A percentile compares a stretch with the other conserved stretches of the same genome.
Evolutionary conservation across 2,113 vertebrate species (phyloP).

Genomic region (Martes martes): DNA sequence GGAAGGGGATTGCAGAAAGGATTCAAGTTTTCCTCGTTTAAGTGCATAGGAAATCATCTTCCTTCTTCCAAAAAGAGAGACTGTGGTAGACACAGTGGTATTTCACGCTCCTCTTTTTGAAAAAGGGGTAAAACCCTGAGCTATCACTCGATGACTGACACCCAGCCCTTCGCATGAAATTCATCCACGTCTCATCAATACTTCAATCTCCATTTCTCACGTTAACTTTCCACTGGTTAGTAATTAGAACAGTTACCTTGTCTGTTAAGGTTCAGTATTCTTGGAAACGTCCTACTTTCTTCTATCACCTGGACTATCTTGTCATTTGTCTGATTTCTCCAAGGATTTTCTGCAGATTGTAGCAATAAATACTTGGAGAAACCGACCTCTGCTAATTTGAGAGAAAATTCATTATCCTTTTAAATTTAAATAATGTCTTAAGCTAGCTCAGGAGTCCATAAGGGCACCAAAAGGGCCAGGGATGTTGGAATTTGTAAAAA

Average conservation of each 20-base stretch:
- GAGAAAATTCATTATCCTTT: not conserved
- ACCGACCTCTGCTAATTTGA: not conserved
- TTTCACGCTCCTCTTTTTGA: not conserved
- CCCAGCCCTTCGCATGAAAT: not conserved
- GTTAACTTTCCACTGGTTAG: not conserved
- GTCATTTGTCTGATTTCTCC: not conserved
- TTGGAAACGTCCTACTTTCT: not conserved
- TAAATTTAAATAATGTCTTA: constrained; percentile 1
- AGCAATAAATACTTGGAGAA: not conserved
- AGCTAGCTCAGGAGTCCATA: not conserved
- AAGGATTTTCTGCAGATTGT: not conserved
- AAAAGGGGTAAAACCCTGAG: not conserved
- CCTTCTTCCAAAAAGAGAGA: not conserved
- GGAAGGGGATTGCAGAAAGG: not conserved
- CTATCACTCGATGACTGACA: not conserved
- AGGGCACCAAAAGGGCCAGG: not conserved
- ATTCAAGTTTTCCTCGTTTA: not conserved
- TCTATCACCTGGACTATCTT: not conserved
- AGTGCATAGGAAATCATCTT: not conserved
- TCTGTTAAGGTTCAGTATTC: not conserved
- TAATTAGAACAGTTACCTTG: not conserved
- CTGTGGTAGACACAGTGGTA: not conserved
- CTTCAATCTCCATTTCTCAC: not conserved
- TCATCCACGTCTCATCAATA: not conserved
- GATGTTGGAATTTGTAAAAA: not conserved